These are phyloP conservation scores for Sarcophaga rosellei DNA, from an alignment of 2,888 invertebrate species.

Conservation along the genomic window DNA sequence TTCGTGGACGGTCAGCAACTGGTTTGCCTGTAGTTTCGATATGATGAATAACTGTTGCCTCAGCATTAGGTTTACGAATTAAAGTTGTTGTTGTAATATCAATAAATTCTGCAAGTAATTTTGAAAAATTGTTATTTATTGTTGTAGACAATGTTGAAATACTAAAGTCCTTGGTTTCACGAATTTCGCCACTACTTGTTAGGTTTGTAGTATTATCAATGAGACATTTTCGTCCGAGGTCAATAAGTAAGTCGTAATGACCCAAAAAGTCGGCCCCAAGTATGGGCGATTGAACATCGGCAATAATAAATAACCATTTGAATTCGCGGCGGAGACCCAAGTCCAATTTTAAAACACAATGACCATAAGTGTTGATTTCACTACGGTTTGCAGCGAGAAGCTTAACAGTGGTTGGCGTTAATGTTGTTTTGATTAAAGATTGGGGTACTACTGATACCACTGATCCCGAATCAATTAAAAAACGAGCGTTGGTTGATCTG, in stretches of 20 bases:
- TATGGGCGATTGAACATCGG: conserved; percentile 64
- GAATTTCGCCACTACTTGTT: conserved; percentile 21
- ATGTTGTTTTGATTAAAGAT: conserved; percentile 49
- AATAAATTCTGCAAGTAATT: conserved; percentile 35
- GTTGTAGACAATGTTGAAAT: conserved; percentile 42
- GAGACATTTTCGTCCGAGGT: conserved; percentile 50
- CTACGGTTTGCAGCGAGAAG: conserved; percentile 67
- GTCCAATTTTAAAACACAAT: conserved; percentile 53
- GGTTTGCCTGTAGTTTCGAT: conserved; percentile 53
- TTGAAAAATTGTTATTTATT: conserved; percentile 15
- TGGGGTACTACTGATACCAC: conserved; percentile 62
- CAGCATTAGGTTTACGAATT: conserved; percentile 17
- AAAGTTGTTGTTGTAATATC: conserved; percentile 44
- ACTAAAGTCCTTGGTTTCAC: conserved; percentile 30
- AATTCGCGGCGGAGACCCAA: conserved; percentile 66
- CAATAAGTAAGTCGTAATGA: conserved; percentile 49
- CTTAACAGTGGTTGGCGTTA: conserved; percentile 39
- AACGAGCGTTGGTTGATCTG: conserved; percentile 22
- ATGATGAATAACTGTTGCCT: conserved; percentile 21
- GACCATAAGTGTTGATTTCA: conserved; percentile 62
- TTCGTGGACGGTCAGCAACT: conserved; percentile 41
- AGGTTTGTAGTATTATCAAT: conserved; percentile 46
- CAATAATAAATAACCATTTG: conserved; percentile 69
- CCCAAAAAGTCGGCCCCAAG: conserved; percentile 65
- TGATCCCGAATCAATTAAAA: conserved; percentile 69